These are phyloP conservation scores for Callipepla squamata DNA, from an alignment of 2,113 vertebrate species.

Conservation along the genomic window DNA sequence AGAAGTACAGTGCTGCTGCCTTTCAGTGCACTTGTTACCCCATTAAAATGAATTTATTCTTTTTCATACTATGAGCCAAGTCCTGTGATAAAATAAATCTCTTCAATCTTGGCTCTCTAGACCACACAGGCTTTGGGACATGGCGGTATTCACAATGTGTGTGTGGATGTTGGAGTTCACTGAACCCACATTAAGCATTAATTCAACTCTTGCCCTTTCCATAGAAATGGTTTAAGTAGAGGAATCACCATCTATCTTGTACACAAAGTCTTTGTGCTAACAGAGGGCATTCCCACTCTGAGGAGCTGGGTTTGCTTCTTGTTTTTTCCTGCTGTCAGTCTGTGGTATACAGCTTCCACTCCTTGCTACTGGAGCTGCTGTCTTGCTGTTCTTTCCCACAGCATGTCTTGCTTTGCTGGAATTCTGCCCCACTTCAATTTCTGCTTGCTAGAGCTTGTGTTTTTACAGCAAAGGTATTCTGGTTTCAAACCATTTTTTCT, in stretches of 20 bases:
- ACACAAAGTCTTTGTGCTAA: background rate
- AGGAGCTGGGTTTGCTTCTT: conserved; percentile 13
- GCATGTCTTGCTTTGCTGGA: conserved; percentile 49
- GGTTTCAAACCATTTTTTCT: conserved; percentile 15
- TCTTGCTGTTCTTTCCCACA: conserved; percentile 22
- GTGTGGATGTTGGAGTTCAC: background rate
- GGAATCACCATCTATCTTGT: background rate
- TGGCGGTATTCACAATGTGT: background rate
- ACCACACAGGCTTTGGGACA: background rate
- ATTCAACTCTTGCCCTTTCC: background rate
- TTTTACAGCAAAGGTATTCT: background rate
- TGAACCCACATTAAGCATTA: background rate
- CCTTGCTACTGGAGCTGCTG: conserved; percentile 8
- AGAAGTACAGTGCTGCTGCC: background rate
- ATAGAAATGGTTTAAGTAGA: background rate
- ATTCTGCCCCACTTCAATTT: background rate
- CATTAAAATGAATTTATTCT: conserved; percentile 11
- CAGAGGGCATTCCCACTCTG: background rate
- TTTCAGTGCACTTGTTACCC: background rate
- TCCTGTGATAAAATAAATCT: background rate
- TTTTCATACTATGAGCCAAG: background rate
- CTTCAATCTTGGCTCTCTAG: background rate
- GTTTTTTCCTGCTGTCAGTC: conserved; percentile 1
- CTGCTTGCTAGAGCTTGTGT: conserved; percentile 63
- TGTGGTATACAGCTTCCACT: background rate